phyloP scores from a whole-genome alignment of 2,113 vertebrate species.

The Bubo scandiacus region DNA sequence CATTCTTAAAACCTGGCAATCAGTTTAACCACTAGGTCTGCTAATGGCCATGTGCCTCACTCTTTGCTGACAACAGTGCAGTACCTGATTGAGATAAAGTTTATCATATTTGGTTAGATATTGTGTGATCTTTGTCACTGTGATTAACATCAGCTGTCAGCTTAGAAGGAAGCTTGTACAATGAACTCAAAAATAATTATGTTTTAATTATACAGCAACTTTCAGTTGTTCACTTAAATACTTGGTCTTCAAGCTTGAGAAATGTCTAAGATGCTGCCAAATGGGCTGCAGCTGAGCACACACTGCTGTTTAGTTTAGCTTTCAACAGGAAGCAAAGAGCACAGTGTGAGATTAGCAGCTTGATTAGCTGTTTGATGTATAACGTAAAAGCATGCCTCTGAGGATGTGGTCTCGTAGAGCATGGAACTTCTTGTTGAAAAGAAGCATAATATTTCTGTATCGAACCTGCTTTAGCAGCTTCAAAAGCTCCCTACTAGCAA shows the following conservation, averaged over 20 bases:
- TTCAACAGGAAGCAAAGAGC: background rate
- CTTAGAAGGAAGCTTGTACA: background rate
- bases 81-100: background rate
- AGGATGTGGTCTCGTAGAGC: background rate
- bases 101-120: background rate
- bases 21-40: background rate
- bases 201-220: background rate
- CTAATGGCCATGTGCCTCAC: background rate
- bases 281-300: slow-evolving; percentile 9
- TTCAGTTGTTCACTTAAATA: background rate
- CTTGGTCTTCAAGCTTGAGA: background rate
- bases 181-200: background rate
- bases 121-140: background rate
- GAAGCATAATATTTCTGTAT: background rate
- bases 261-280: background rate
- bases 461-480: background rate
- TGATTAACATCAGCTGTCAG: background rate
- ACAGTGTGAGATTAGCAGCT: background rate
- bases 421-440: background rate
- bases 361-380: background rate
- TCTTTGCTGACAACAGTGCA: background rate
- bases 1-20: background rate
- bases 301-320: background rate
- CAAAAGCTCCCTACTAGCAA: background rate
- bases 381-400: background rate